Base-by-base conservation (phyloP, 2,113 vertebrate genomes). In the Coregonus clupeaformis region DNA sequence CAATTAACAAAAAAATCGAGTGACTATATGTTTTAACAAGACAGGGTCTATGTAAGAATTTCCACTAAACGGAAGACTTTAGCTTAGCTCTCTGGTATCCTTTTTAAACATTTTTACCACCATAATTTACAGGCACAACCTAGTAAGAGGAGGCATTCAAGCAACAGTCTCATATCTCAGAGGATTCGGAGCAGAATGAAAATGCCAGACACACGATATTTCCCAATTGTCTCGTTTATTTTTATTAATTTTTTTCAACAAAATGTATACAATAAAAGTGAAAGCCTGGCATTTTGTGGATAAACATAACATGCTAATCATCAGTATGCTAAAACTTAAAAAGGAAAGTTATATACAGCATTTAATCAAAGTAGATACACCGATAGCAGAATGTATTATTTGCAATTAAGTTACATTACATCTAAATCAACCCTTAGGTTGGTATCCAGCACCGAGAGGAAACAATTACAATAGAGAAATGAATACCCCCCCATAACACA, bases 391-490 rank as follows among this genome's bases (percentile, higher is more conserved):
- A 59, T n/a, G 2, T 20, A 20, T 55, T 55, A 13, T 55, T 6
- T 55, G 36, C 36, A 55, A 55, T 55, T 11, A 18, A 16, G 49
- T 55, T n/a, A 14, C 57, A 22, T 20, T n/a, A 59, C 18, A 59
- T 59, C n/a, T 22, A 20, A 59, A 59, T 59, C 57, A 59, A 59
- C 16, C 16, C 20, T 20, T 59, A 7, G 57, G 57, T 22, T 6
- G 57, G 6, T 30, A 30, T 65, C 16, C 27, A 66, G 27, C 25
- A 16, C 63, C 32, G 13, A 3, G 27, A 32, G 64, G 64, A 67
- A 67, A 13, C 27, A 29, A 71, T 4, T 20, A 71, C 70, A 30
- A 70, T 62, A 5, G 64, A 65, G 79, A 72, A 29, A 68, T 55
- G 3, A 75, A 59, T 24, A 29, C 9, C 45, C 4, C 47, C 24